Evolutionary conservation across 2,888 invertebrate species (phyloP).

Genomic region (Drosophila bunnanda): DNA sequence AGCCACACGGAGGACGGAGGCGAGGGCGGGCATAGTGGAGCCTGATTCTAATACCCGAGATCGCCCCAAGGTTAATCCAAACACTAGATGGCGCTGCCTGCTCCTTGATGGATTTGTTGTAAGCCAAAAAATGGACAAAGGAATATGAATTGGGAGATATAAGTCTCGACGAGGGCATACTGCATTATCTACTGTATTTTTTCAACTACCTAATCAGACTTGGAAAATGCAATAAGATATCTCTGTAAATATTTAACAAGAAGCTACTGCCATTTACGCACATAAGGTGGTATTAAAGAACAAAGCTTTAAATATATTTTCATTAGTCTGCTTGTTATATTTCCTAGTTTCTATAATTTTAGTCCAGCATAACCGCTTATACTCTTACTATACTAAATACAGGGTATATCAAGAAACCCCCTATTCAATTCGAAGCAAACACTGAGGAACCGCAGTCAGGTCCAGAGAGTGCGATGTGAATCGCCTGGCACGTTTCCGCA

Average conservation of each 20-base stretch:
- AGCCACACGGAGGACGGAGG: conserved; percentile 11
- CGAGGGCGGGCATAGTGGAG: background rate
- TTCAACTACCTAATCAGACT: too few relatives aligned
- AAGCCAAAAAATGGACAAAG: conserved; percentile 17
- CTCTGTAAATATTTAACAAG: background rate
- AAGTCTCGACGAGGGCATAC: conserved; percentile 34
- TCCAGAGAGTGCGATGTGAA: conserved; percentile 56
- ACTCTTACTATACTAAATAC: conserved; percentile 6
- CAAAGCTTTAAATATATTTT: background rate
- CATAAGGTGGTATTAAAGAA: background rate
- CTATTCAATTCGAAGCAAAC: conserved; percentile 36
- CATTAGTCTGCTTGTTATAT: too few relatives aligned
- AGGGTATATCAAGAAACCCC: conserved; percentile 8
- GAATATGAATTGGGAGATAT: background rate
- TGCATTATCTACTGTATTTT: too few relatives aligned
- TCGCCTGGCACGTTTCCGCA: conserved; percentile 77
- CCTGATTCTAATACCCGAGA: conserved; percentile 56
- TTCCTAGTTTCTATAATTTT: too few relatives aligned
- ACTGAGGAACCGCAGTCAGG: conserved; percentile 23
- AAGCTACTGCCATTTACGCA: too few relatives aligned
- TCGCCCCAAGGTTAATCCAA: conserved; percentile 43
- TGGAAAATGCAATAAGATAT: too few relatives aligned
- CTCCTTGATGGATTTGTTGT: conserved; percentile 79
- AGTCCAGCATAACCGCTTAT: background rate
- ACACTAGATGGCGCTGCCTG: conserved; percentile 73